Conservation (phyloP, 2,797 vertebrate species). For the Paramormyrops hopkinsi region DNA sequence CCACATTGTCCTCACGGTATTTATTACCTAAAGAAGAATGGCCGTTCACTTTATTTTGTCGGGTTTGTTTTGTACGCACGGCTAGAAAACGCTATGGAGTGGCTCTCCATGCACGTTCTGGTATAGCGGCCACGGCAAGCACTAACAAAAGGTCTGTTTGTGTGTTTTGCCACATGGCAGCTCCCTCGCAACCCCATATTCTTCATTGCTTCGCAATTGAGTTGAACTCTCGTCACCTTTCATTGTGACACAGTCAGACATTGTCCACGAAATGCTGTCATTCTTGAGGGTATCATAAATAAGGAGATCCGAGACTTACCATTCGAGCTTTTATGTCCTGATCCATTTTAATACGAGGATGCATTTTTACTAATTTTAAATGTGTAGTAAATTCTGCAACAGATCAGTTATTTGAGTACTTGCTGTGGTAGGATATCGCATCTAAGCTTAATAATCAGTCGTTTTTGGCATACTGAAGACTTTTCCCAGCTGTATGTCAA, state of each 20-base stretch:
- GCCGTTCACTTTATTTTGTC: constrained; percentile 46
- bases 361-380: background rate
- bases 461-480: constrained; percentile 47
- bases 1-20: constrained; percentile 47
- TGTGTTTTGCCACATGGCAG: constrained; percentile 48
- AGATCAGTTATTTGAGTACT: background rate
- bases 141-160: constrained; percentile 56
- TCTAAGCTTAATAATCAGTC: constrained; percentile 40
- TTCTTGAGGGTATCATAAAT: background rate
- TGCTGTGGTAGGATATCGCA: background rate
- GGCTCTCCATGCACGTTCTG: constrained; percentile 61
- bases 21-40: constrained; percentile 45
- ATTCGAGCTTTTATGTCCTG: background rate
- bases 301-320: background rate
- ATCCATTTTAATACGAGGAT: background rate
- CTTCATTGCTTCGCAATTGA: constrained; percentile 47
- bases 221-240: constrained; percentile 30
- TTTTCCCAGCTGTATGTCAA: constrained; percentile 51
- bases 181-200: constrained; percentile 51
- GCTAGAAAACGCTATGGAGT: constrained; percentile 51
- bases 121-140: constrained; percentile 55
- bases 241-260: background rate
- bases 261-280: background rate
- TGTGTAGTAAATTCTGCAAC: background rate
- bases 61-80: constrained; percentile 37